Percentiles rank a stretch among this genome's conserved stretches.
These are phyloP conservation scores for Clarias pachynema DNA, from an alignment of 2,797 vertebrate species.

Conservation along the genomic window DNA sequence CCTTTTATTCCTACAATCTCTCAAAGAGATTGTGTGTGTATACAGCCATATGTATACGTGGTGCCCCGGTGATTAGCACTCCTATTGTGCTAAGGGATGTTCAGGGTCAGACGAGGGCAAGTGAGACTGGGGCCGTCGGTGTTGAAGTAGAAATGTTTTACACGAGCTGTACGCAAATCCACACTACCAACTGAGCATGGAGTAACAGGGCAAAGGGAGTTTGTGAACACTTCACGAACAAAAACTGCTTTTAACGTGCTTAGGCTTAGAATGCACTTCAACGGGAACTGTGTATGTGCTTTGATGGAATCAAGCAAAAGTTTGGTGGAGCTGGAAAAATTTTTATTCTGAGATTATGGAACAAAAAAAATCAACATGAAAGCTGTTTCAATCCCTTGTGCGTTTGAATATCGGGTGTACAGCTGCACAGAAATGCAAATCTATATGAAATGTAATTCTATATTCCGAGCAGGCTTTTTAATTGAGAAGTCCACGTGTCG, in stretches of 20 bases:
- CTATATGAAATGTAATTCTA: too few relatives aligned
- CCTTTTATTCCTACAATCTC: conserved; percentile 11
- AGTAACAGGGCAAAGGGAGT: conserved; percentile 43
- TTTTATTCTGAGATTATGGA: not conserved
- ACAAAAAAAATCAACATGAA: not conserved
- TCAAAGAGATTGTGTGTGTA: conserved; percentile 12
- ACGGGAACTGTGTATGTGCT: conserved; percentile 35
- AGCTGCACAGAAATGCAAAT: not conserved
- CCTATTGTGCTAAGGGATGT: conserved; percentile 43
- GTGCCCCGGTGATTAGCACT: conserved; percentile 49
- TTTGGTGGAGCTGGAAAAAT: not conserved
- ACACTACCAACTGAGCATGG: conserved; percentile 12
- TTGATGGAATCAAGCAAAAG: not conserved
- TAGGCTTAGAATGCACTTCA: conserved; percentile 55
- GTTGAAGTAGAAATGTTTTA: conserved; percentile 28
- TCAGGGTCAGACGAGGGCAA: conserved; percentile 31
- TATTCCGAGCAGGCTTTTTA: not conserved
- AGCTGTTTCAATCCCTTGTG: not conserved
- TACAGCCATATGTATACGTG: conserved; percentile 5
- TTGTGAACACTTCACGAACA: conserved; percentile 44
- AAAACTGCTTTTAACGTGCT: conserved; percentile 66
- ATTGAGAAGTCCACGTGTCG: conserved; percentile 1
- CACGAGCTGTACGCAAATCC: conserved; percentile 25
- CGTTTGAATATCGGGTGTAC: not conserved
- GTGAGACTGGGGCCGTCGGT: conserved; percentile 24